These are phyloP conservation scores for Pao palembangensis DNA, from an alignment of 2,113 vertebrate genomes.

Conservation along the genomic window DNA sequence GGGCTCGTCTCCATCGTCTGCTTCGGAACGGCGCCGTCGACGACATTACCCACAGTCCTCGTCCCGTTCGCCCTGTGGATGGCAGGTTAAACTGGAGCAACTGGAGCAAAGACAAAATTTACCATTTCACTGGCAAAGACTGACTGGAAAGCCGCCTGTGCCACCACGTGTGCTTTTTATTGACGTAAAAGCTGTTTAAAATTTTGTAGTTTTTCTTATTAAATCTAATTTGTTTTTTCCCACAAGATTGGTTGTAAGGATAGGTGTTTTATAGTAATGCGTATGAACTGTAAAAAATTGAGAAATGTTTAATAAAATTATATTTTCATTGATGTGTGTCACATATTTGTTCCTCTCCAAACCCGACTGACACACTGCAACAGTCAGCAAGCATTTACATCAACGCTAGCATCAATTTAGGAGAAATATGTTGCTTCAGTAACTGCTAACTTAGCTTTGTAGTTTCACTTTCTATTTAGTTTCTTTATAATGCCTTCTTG, in stretches of 20 bases:
- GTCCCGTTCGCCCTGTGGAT: constrained; percentile 91
- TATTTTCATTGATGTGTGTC: constrained; percentile 34
- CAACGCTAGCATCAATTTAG: background rate
- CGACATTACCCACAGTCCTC: constrained; percentile 83
- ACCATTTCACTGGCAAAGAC: constrained; percentile 3
- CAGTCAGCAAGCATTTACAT: too few relatives aligned
- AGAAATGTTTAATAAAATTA: constrained; percentile 35
- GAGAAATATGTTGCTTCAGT: background rate
- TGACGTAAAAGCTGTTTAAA: too few relatives aligned
- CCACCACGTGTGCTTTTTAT: too few relatives aligned
- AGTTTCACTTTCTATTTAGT: background rate
- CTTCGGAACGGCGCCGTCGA: constrained; percentile 81
- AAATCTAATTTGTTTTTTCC: too few relatives aligned
- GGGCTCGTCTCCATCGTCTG: constrained; percentile 80
- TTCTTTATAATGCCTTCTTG: background rate
- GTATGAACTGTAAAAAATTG: constrained; percentile 39
- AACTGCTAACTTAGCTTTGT: background rate
- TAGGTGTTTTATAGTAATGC: constrained; percentile 1
- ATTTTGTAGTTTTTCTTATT: too few relatives aligned
- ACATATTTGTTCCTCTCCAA: too few relatives aligned
- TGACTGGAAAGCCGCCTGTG: constrained; percentile 5
- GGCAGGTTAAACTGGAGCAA: constrained; percentile 74
- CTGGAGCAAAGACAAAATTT: background rate
- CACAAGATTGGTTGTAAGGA: too few relatives aligned
- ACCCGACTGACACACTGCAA: too few relatives aligned